Percentiles rank a stretch among this genome's conserved stretches.
Evolutionary conservation across 2,113 vertebrate species (phyloP).

Genomic region (Cavia aperea): DNA sequence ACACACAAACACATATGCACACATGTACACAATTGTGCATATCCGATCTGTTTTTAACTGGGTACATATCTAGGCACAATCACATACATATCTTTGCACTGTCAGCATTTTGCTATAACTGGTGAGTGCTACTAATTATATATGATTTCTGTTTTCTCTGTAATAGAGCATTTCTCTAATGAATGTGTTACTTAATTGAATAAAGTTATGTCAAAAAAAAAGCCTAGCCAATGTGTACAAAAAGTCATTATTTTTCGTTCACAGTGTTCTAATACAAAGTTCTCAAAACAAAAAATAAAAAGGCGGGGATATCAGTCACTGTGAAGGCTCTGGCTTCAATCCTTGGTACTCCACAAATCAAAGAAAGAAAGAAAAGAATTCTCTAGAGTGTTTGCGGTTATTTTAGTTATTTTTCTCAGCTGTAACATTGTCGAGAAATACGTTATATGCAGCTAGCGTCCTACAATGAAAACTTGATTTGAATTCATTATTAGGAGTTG

Average conservation of each 20-base stretch:
- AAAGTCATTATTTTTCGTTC: not conserved
- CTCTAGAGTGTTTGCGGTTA: not conserved
- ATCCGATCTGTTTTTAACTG: not conserved
- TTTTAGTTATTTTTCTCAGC: not conserved
- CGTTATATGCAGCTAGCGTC: not conserved
- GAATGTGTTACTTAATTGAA: not conserved
- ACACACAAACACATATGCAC: not conserved
- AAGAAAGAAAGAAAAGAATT: not conserved
- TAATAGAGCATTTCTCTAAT: not conserved
- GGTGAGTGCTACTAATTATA: not conserved
- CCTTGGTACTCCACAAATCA: not conserved
- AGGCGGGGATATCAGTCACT: not conserved
- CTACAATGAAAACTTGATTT: not conserved
- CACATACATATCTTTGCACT: not conserved
- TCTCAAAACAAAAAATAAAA: not conserved
- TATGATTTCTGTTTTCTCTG: not conserved
- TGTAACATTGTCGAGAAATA: not conserved
- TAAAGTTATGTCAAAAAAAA: not conserved
- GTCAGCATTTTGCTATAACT: not conserved
- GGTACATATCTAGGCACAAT: not conserved
- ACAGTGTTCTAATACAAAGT: not conserved
- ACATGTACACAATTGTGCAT: not conserved
- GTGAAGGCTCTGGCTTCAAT: not conserved
- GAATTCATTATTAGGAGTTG: slow-evolving; percentile 8
- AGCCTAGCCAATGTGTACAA: not conserved